Evolutionary conservation across 2,888 invertebrate species (phyloP).

Genomic region (Lepidocyrtinus sp.): DNA sequence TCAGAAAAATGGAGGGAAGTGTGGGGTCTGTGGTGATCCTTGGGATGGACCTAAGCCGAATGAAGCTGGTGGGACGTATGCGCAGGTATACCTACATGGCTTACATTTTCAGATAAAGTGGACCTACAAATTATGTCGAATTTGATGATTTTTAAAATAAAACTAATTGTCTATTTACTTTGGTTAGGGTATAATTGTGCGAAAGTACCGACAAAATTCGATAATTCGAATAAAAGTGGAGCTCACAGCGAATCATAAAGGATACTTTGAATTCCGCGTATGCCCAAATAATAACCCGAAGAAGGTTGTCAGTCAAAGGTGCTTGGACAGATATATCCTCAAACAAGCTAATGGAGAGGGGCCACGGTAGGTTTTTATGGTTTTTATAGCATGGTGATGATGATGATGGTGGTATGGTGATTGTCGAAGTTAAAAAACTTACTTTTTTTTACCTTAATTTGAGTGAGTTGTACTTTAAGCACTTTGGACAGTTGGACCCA

Average conservation of each 20-base stretch:
- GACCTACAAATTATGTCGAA: no score
- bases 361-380: conserved; percentile 64
- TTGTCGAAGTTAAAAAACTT: no score
- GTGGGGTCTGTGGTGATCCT: conserved; percentile 72
- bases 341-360: conserved; percentile 74
- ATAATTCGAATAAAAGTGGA: conserved; percentile 75
- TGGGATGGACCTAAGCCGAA: conserved; percentile 80
- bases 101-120: background rate
- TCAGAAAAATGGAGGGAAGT: conserved; percentile 85
- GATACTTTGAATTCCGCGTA: conserved; percentile 88
- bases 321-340: conserved; percentile 83
- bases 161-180: conserved; percentile 1
- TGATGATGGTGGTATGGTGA: no score
- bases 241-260: conserved; percentile 89
- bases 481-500: no score
- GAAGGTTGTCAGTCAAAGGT: conserved; percentile 81
- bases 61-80: conserved; percentile 88
- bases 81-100: conserved; percentile 75
- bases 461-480: no score
- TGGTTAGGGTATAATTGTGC: conserved; percentile 80
- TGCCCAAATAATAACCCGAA: conserved; percentile 80
- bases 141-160: background rate
- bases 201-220: conserved; percentile 77
- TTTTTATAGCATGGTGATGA: background rate
- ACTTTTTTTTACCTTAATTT: no score